These are phyloP conservation scores for Drosophila longiperda DNA, from an alignment of 2,888 invertebrate genomes.

Conservation along the genomic window DNA sequence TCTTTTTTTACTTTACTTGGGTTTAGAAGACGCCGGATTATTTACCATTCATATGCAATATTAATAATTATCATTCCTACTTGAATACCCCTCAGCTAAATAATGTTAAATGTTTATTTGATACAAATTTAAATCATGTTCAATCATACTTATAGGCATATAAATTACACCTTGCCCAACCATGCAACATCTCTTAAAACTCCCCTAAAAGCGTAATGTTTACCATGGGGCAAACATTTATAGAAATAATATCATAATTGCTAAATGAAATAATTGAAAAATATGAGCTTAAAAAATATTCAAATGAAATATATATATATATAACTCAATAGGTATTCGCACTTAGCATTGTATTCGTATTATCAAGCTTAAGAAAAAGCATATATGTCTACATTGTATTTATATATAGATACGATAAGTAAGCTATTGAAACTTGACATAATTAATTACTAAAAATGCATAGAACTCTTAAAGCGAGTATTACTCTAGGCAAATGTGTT, in stretches of 20 bases:
- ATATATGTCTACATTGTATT: slow-evolving; percentile 32
- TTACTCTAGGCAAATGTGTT: slow-evolving; percentile 56
- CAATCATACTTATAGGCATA: background rate
- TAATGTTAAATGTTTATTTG: background rate
- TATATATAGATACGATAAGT: slow-evolving; percentile 11
- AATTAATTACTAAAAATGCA: slow-evolving; percentile 52
- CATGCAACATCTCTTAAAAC: slow-evolving; percentile 31
- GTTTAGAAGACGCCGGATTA: slow-evolving; percentile 6
- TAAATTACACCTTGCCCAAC: slow-evolving; percentile 1
- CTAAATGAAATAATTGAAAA: slow-evolving; percentile 4
- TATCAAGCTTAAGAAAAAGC: slow-evolving; percentile 37
- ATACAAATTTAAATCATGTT: background rate
- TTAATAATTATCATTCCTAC: slow-evolving; percentile 4
- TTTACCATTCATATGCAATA: slow-evolving; percentile 3
- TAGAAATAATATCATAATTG: background rate
- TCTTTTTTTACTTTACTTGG: background rate
- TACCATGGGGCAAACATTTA: slow-evolving; percentile 8
- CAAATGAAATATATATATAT: slow-evolving; percentile 4
- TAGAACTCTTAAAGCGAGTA: slow-evolving; percentile 59
- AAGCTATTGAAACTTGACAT: slow-evolving; percentile 19
- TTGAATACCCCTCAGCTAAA: background rate
- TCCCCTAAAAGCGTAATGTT: slow-evolving; percentile 15
- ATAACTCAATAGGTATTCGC: slow-evolving; percentile 15
- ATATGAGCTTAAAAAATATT: background rate
- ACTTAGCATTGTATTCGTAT: slow-evolving; percentile 32